Conservation (phyloP, 1,140 invertebrate genomes). For the Lanistes nyassanus region DNA sequence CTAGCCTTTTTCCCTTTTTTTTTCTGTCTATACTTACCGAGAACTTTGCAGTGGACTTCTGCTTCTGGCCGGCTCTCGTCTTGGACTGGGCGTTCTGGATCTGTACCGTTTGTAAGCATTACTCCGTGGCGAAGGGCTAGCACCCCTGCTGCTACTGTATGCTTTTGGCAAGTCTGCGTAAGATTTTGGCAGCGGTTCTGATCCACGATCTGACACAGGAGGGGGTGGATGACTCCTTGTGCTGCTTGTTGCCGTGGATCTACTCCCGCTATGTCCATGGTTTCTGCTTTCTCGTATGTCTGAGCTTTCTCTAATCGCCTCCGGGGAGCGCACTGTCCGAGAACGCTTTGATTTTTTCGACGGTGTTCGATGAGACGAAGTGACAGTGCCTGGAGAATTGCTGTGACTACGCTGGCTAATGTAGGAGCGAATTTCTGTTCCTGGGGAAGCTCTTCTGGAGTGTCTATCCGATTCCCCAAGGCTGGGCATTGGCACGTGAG, state of each 20-base stretch:
- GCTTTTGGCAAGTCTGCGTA: conserved; percentile 43
- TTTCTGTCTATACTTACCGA: not conserved
- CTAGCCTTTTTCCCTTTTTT: no score
- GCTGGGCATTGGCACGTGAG: conserved; percentile 9
- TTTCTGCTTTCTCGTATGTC: no score
- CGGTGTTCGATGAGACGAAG: conserved; percentile 12
- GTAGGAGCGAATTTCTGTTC: conserved; percentile 15
- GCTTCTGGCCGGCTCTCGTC: conserved; percentile 34
- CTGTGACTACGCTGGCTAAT: conserved; percentile 5
- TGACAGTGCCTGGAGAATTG: conserved; percentile 20
- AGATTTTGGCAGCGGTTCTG: conserved; percentile 31
- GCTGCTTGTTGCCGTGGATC: not conserved
- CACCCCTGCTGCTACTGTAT: conserved; percentile 21
- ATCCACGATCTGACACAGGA: conserved; percentile 2
- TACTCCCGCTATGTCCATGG: no score
- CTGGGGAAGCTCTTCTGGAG: conserved; percentile 19
- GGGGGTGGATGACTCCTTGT: conserved; percentile 10
- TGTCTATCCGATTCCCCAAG: conserved; percentile 14
- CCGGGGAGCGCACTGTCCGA: no score
- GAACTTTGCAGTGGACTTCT: conserved; percentile 35
- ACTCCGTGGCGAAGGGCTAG: conserved; percentile 17
- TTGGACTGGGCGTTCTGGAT: conserved; percentile 47
- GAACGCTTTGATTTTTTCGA: conserved; percentile 17
- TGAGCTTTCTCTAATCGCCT: no score
- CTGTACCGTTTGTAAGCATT: conserved; percentile 32